Conservation (phyloP, 2,113 vertebrate genomes). For the Gymnogyps californianus region DNA sequence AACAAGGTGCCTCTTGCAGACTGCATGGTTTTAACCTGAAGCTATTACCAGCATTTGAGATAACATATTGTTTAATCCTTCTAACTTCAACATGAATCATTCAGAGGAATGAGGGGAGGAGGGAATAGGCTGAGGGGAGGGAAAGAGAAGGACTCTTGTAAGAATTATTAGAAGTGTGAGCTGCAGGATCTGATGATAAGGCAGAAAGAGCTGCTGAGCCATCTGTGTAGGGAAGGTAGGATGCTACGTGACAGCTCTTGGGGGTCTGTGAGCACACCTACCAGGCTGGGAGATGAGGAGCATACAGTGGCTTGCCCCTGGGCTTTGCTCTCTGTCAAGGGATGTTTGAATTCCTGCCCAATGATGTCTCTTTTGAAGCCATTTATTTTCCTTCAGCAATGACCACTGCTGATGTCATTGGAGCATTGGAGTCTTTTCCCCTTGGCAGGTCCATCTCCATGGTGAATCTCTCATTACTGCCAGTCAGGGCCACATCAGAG, state of each 20-base stretch:
- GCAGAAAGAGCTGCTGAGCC: background rate
- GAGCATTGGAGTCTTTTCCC: background rate
- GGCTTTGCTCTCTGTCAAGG: background rate
- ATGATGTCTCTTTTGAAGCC: background rate
- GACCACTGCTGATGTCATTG: background rate
- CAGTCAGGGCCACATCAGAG: background rate
- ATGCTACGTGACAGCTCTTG: background rate
- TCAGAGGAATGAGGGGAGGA: constrained; percentile 39
- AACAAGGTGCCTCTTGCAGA: constrained; percentile 50
- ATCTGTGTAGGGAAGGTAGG: background rate
- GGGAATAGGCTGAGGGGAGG: background rate
- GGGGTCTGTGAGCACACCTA: background rate
- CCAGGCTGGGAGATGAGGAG: background rate
- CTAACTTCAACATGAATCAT: constrained; percentile 68
- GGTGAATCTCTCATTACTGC: background rate
- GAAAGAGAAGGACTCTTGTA: constrained; percentile 5
- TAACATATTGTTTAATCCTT: constrained; percentile 66
- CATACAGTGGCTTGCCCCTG: background rate
- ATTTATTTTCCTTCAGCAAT: background rate
- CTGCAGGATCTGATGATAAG: constrained; percentile 30
- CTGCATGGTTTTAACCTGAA: constrained; percentile 48
- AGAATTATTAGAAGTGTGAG: constrained; percentile 35
- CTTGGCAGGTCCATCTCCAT: background rate
- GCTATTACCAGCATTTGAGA: constrained; percentile 53
- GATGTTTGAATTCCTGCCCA: background rate